phyloP scores from a whole-genome alignment of 2,888 invertebrate genomes.

The Xestobium rufovillosum region DNA sequence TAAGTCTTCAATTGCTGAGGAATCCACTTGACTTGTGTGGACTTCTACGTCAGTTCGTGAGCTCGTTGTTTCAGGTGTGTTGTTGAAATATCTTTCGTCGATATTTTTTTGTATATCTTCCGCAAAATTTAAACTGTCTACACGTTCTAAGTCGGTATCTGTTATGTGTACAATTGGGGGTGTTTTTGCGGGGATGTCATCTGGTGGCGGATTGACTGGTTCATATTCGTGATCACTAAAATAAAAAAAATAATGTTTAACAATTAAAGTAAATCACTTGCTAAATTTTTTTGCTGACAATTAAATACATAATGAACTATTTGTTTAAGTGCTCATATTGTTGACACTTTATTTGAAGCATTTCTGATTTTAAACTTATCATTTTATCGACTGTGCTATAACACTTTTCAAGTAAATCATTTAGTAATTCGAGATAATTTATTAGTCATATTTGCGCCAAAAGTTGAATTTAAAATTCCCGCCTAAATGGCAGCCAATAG shows the following conservation, averaged over 20 bases:
- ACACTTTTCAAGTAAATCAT: too few relatives aligned
- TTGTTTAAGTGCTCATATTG: too few relatives aligned
- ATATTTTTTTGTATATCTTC: slow-evolving; percentile 56
- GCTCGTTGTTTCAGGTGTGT: slow-evolving; percentile 50
- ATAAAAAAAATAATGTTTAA: slow-evolving; percentile 29
- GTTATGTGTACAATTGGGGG: slow-evolving; percentile 19
- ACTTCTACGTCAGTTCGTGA: slow-evolving; percentile 48
- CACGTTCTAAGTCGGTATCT: slow-evolving; percentile 11
- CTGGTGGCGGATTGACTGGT: slow-evolving; percentile 69
- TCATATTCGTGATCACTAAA: slow-evolving; percentile 91
- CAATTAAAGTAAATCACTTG: not conserved
- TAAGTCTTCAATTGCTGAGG: slow-evolving; percentile 57
- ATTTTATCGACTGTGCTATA: too few relatives aligned
- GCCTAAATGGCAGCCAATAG: too few relatives aligned
- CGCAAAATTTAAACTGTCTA: slow-evolving; percentile 13
- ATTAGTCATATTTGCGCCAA: too few relatives aligned
- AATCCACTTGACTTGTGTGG: slow-evolving; percentile 51
- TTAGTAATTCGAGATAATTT: too few relatives aligned
- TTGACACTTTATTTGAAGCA: too few relatives aligned
- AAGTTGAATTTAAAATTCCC: too few relatives aligned
- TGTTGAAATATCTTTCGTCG: slow-evolving; percentile 50
- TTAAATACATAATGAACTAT: too few relatives aligned
- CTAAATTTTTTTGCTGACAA: too few relatives aligned
- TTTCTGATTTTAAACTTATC: too few relatives aligned
- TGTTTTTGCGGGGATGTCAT: slow-evolving; percentile 30